Evolutionary conservation across 2,113 vertebrate genomes (phyloP).

Genomic region (Nicator chloris): DNA sequence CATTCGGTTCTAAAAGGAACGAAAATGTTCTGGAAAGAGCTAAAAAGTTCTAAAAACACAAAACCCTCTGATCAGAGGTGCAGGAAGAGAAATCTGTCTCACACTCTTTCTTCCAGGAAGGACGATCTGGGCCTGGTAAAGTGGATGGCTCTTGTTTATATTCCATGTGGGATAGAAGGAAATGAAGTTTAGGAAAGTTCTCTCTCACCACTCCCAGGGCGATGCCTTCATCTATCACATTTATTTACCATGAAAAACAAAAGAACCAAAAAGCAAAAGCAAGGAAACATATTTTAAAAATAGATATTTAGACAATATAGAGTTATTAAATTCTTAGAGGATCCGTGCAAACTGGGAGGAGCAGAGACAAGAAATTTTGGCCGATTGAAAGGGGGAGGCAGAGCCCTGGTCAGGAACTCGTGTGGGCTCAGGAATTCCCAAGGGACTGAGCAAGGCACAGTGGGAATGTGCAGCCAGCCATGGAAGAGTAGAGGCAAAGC

Average conservation of each 20-base stretch:
- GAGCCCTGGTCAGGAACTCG: background rate
- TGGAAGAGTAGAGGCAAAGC: background rate
- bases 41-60: background rate
- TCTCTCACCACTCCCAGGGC: background rate
- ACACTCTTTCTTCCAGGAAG: background rate
- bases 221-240: background rate
- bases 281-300: background rate
- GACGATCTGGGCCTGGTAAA: background rate
- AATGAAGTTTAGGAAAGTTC: background rate
- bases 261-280: accelerated
- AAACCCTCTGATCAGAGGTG: background rate
- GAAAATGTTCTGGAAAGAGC: background rate
- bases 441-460: too few species aligned
- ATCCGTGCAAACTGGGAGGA: background rate
- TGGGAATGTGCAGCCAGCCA: background rate
- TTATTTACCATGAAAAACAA: background rate
- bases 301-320: background rate
- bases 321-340: background rate
- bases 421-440: background rate
- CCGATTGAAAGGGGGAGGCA: background rate
- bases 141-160: background rate
- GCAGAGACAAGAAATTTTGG: background rate
- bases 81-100: background rate
- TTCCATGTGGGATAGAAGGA: background rate
- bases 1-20: background rate